Conservation (phyloP, 1,140 invertebrate species). For the Anastatus disparis region DNA sequence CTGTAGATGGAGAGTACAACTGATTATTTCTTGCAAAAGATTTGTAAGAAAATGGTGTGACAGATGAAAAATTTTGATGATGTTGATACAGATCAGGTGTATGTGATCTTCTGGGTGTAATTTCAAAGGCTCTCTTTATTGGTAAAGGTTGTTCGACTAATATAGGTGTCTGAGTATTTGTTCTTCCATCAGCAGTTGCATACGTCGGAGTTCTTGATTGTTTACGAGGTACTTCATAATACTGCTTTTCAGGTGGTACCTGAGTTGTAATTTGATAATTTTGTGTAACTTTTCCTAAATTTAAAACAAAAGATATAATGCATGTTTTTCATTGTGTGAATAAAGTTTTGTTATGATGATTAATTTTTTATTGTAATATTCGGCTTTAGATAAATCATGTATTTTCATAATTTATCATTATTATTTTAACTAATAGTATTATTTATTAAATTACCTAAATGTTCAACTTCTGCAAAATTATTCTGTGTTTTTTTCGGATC, state of each 20-base stretch:
- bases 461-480: no score
- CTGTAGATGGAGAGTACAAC: background rate
- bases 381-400: background rate
- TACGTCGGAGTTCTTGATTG: background rate
- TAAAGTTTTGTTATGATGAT: no score
- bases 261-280: background rate
- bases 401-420: background rate
- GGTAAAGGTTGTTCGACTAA: background rate
- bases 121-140: background rate
- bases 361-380: no score
- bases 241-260: background rate
- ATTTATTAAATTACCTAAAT: background rate
- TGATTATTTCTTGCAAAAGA: background rate
- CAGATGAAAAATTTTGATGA: background rate
- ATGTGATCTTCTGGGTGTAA: background rate
- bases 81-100: background rate
- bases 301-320: no score
- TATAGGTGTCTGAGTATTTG: background rate
- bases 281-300: background rate
- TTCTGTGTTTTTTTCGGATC: background rate
- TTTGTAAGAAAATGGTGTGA: background rate
- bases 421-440: background rate
- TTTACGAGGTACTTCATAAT: conserved; percentile 19
- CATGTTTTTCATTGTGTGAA: background rate
- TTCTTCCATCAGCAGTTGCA: background rate